Base-by-base conservation (phyloP, 2,888 invertebrate species). In the Epinotia bilunana region DNA sequence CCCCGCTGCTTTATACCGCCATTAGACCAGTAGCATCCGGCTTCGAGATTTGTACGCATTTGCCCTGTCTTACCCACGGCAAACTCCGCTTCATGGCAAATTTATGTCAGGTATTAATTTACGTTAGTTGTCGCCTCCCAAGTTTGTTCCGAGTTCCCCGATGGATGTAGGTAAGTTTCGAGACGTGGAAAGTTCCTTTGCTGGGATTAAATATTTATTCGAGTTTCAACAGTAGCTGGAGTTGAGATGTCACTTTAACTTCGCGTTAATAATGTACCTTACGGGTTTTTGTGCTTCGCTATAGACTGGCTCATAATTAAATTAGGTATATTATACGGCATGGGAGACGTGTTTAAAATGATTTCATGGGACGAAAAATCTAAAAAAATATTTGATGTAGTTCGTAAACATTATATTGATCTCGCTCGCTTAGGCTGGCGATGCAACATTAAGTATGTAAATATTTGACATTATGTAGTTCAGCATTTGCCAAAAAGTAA, bases 21-120 rank as follows among this genome's bases (percentile, higher is more conserved):
- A 90, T 91, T 91, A 91, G 86, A 82, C 77, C 77, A 77, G 69
- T 18, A 64, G 74, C 78, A 77, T 80, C 81, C 78, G 79, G 78
- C 77, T 77, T 63, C 76, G 72, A 72, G 68, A 78, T 79, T 80
- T 80, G 79, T 80, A 80, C 78, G 80, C 77, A 79, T 90, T 91
- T 88, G 90, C 88, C 86, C 85, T 89, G 89, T 90, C 90, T 90
- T 84, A 86, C 87, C 87, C 87, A 86, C 81, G 84, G 79, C 88
- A 88, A 92, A 91, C 88, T 77, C 74, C 61, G 84, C 88, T 89
- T 91, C 91, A 92, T 93, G 93, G 93, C 92, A 92, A 93, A 94
- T 93, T 93, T 91, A 93, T 92, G 93, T 91, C 93, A 92, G 92
- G 92, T 92, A 94, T 93, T 93, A 93, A 93, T 93, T 93, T 91